phyloP scores from a whole-genome alignment of 2,888 invertebrate genomes.

The Drosophila demipolita region DNA sequence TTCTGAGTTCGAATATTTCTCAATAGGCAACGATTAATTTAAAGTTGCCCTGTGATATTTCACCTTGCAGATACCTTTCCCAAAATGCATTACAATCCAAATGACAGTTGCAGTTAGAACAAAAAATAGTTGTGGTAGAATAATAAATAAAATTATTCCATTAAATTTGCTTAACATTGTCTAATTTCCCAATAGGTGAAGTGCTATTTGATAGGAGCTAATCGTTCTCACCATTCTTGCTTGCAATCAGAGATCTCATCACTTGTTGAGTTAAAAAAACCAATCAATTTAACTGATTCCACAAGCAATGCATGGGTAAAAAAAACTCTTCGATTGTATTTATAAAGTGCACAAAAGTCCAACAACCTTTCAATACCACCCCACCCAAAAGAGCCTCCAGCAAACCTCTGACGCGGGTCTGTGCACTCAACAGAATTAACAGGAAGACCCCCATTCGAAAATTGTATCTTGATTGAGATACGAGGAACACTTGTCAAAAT shows the following conservation, averaged over 20 bases:
- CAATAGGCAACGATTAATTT: neutral
- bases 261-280: constrained; percentile 2
- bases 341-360: constrained; percentile 4
- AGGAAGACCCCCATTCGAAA: constrained; percentile 19
- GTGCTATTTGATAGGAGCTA: constrained; percentile 39
- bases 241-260: constrained; percentile 20
- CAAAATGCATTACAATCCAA: too few relatives aligned
- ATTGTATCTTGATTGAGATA: constrained; percentile 35
- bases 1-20: neutral
- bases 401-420: constrained; percentile 48
- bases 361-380: neutral
- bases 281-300: constrained; percentile 26
- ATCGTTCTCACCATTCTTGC: constrained; percentile 20
- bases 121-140: constrained; percentile 51
- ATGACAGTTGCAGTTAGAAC: constrained; percentile 41
- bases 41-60: constrained; percentile 78
- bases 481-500: neutral
- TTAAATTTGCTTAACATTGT: neutral
- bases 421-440: constrained; percentile 13
- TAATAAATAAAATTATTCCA: constrained; percentile 43
- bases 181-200: constrained; percentile 1
- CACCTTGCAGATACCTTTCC: neutral
- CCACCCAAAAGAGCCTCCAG: neutral
- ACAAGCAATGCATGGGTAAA: constrained; percentile 21
- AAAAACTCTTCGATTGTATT: constrained; percentile 27